These are phyloP conservation scores for Catharus bicknelli DNA, from an alignment of 2,113 vertebrate genomes.

Conservation along the genomic window DNA sequence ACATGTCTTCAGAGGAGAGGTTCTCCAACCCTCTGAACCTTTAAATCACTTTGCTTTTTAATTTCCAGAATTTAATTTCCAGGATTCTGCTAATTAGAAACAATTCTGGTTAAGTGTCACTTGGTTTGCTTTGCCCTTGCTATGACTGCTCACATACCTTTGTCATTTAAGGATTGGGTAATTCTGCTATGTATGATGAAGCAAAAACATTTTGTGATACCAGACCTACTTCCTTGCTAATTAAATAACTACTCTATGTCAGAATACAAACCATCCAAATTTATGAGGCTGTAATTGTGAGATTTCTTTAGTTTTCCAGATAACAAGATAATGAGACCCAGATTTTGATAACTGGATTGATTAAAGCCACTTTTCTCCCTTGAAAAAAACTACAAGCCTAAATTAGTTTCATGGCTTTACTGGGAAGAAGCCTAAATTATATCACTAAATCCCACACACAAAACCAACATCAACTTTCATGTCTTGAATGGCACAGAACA, in stretches of 20 bases:
- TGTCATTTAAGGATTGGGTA: neutral
- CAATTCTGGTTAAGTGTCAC: neutral
- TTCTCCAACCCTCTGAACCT: neutral
- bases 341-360: neutral
- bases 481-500: neutral
- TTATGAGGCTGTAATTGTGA: neutral
- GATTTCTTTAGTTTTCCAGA: neutral
- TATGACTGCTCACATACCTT: neutral
- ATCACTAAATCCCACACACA: neutral
- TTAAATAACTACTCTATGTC: neutral
- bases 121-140: neutral
- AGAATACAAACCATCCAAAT: neutral
- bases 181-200: neutral
- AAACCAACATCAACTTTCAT: neutral
- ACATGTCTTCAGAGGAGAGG: accelerated
- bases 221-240: neutral
- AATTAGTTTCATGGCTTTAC: neutral
- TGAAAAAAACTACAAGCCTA: neutral
- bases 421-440: neutral
- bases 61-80: neutral
- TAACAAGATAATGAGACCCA: neutral
- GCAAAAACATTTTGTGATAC: neutral
- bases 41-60: neutral
- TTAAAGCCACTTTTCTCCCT: neutral
- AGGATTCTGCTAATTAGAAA: neutral